Evolutionary conservation across 2,113 vertebrate genomes (phyloP).

Genomic region (Myocastor coypus): DNA sequence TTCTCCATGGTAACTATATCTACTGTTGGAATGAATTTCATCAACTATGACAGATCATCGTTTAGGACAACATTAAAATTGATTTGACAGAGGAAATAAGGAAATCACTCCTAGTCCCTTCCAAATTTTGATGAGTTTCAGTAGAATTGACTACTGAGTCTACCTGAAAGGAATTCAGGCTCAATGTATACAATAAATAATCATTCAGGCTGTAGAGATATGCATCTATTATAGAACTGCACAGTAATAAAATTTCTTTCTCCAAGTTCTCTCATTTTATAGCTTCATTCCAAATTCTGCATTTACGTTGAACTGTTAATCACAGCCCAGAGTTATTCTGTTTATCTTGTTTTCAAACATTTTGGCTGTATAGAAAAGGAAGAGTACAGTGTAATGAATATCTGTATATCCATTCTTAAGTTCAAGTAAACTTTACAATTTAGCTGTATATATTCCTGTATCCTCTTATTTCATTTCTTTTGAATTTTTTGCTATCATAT

Average conservation of each 20-base stretch:
- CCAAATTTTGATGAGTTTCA: neutral
- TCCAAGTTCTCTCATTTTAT: neutral
- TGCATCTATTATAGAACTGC: neutral
- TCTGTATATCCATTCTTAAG: neutral
- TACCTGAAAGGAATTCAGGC: neutral
- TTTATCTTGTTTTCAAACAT: neutral
- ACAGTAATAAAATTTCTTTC: neutral
- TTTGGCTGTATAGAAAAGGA: neutral
- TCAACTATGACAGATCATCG: neutral
- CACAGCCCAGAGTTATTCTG: neutral
- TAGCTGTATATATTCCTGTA: neutral
- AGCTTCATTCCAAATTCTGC: neutral
- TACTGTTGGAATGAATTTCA: neutral
- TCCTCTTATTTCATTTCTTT: neutral
- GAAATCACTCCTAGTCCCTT: neutral
- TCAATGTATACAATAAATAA: neutral
- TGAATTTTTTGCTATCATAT: neutral
- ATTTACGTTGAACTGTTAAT: neutral
- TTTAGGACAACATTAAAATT: neutral
- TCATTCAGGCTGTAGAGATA: neutral
- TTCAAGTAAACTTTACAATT: neutral
- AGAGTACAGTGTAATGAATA: neutral
- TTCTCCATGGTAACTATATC: neutral
- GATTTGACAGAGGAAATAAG: neutral
- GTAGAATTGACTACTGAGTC: neutral